Evolutionary conservation across 2,888 invertebrate species (phyloP), one percentile per base, ranked within the genome.

Genomic region (Pyrgus malvae): DNA sequence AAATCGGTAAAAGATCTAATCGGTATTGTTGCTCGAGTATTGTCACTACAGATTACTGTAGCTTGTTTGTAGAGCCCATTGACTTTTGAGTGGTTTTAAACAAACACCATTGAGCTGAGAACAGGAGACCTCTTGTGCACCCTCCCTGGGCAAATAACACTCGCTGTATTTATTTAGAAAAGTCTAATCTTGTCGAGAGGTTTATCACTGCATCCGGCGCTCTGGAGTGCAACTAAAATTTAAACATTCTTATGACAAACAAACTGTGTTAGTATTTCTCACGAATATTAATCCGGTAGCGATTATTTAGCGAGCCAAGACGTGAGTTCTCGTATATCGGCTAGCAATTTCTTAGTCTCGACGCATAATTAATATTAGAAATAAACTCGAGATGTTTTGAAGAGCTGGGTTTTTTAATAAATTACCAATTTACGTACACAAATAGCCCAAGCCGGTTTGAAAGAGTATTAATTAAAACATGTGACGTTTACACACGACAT

Each of bases 401-500:
- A 31, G 1, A 16, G 33, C 14, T 8, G 14, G 2, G 3, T 5
- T 14, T 16, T 2, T 2, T 8, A 35, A 14, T 6, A 8, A 35
- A 9, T 16, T 9, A 16, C 11, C 14, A 35, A 35, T 16, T 9
- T 35, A 16, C 16, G 69, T 69, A 70, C 73, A 68, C 66, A 70
- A 74, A 74, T 60, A 60, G 63, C 62, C 54, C 55, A 59, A 59
- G 53, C 42, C 38, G 40, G 21, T 57, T 37, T 55, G 55, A 16
- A 40, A 48, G 64, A 74, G 69, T 76, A 88, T 87, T 88, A 85
- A 88, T 88, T 83, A 82, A 77, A 68, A 51, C 68, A 61, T 68
- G 77, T 74, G 87, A 85, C 87, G 82, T 71, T 74, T 77, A 82
- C 84, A 80, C 85, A 83, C 79, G 84, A 78, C 83, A 72, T 82